Conservation (phyloP, 2,888 invertebrate genomes). For the Metalampra italica region DNA sequence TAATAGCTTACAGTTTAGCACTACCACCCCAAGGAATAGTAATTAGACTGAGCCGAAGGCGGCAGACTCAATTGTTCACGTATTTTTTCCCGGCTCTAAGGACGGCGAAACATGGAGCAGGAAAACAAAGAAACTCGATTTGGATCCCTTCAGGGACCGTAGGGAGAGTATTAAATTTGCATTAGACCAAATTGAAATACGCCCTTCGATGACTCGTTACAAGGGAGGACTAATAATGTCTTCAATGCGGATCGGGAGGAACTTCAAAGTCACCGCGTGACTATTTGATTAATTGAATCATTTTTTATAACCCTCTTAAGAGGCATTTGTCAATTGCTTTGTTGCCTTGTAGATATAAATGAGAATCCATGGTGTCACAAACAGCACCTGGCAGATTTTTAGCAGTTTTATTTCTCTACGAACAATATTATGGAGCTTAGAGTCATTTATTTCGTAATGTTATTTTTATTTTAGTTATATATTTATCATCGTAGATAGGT, state of each 20-base stretch:
- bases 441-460: no score
- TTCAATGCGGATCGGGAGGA: constrained; percentile 61
- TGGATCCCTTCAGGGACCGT: constrained; percentile 55
- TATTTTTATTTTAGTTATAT: no score
- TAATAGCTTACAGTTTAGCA: constrained; percentile 60
- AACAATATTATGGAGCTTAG: background rate
- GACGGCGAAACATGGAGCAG: constrained; percentile 27
- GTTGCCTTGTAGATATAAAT: constrained; percentile 9
- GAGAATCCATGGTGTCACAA: constrained; percentile 1
- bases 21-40: constrained; percentile 49
- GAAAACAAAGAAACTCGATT: constrained; percentile 71
- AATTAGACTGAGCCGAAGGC: constrained; percentile 37
- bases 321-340: constrained; percentile 30
- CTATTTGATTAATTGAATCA: constrained; percentile 75
- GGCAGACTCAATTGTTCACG: constrained; percentile 16
- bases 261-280: constrained; percentile 67
- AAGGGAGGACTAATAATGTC: constrained; percentile 70
- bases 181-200: constrained; percentile 76
- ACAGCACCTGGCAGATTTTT: constrained; percentile 3
- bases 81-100: constrained; percentile 17
- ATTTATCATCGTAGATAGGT: no score
- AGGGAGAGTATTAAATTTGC: constrained; percentile 76
- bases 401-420: background rate
- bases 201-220: constrained; percentile 71
- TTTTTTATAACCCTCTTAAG: constrained; percentile 49